Conservation (phyloP, 2,113 vertebrate genomes). For the Chrysemys picta region DNA sequence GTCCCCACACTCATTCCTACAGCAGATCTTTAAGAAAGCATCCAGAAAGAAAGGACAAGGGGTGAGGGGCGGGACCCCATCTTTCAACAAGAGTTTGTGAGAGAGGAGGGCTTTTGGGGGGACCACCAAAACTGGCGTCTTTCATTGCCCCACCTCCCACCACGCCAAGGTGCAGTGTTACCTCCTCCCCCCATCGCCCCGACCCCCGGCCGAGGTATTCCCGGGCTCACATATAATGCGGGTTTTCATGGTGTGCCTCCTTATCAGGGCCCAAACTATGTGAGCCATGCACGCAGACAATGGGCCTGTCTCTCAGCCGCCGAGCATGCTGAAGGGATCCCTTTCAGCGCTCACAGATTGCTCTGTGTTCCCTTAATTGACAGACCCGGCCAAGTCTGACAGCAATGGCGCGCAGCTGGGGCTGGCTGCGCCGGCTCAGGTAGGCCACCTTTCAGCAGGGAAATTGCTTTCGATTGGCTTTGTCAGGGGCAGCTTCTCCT, state of each 20-base stretch:
- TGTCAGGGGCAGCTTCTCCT: constrained; percentile 76
- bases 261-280: constrained; percentile 96
- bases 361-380: constrained; percentile 94
- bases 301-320: constrained; percentile 87
- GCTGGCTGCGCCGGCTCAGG: constrained; percentile 77
- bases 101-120: constrained; percentile 71
- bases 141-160: constrained; percentile 84
- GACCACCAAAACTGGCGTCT: constrained; percentile 89
- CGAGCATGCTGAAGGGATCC: constrained; percentile 86
- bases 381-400: constrained; percentile 86
- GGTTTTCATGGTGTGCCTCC: constrained; percentile 88
- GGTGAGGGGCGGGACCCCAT: constrained; percentile 69
- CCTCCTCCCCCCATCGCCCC: constrained; percentile 81
- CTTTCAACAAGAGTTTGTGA: constrained; percentile 82
- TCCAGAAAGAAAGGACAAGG: constrained; percentile 53
- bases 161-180: constrained; percentile 86
- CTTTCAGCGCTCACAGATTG: constrained; percentile 93
- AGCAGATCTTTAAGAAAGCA: background rate
- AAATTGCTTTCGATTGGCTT: constrained; percentile 87
- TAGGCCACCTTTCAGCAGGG: constrained; percentile 89
- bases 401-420: constrained; percentile 88
- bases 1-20: background rate
- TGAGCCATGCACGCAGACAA: constrained; percentile 94
- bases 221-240: constrained; percentile 88
- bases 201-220: constrained; percentile 83